A percentile compares a stretch with the other conserved stretches of the same genome.
Conservation (phyloP, 2,888 invertebrate species). For the Habrosyne pyritoides region DNA sequence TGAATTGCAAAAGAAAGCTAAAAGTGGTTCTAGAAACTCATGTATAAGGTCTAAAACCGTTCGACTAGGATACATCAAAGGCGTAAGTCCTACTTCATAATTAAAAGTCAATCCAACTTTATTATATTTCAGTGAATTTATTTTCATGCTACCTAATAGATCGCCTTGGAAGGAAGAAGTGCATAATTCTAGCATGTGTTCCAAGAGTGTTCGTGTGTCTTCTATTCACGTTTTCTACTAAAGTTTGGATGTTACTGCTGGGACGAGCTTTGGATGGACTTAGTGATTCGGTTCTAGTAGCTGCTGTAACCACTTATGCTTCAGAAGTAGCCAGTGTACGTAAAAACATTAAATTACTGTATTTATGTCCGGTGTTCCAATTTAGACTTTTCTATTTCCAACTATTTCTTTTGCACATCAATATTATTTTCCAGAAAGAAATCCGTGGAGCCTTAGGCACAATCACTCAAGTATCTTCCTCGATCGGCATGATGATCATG, state of each 20-base stretch:
- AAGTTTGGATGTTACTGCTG: conserved; percentile 41
- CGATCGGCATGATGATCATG: conserved; percentile 44
- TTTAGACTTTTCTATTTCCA: neutral
- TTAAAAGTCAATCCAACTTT: no score
- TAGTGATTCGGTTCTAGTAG: conserved; percentile 22
- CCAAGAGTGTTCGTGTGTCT: conserved; percentile 30
- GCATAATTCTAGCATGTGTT: conserved; percentile 18
- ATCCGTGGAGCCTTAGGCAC: conserved; percentile 50
- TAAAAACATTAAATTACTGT: conserved; percentile 1
- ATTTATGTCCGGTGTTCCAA: no score
- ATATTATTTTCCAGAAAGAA: conserved; percentile 42
- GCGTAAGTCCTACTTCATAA: no score
- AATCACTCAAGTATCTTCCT: conserved; percentile 43
- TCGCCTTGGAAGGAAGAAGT: conserved; percentile 28
- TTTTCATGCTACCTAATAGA: neutral
- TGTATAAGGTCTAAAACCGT: no score
- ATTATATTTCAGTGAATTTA: neutral
- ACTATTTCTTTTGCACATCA: neutral
- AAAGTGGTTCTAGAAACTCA: no score
- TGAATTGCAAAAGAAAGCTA: no score
- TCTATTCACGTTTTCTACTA: conserved; percentile 29
- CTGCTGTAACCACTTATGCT: conserved; percentile 36
- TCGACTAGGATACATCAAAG: no score
- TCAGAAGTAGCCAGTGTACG: conserved; percentile 46
- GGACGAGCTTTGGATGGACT: conserved; percentile 27